Conservation (phyloP, 2,113 vertebrate genomes). For the Syrmaticus mikado region DNA sequence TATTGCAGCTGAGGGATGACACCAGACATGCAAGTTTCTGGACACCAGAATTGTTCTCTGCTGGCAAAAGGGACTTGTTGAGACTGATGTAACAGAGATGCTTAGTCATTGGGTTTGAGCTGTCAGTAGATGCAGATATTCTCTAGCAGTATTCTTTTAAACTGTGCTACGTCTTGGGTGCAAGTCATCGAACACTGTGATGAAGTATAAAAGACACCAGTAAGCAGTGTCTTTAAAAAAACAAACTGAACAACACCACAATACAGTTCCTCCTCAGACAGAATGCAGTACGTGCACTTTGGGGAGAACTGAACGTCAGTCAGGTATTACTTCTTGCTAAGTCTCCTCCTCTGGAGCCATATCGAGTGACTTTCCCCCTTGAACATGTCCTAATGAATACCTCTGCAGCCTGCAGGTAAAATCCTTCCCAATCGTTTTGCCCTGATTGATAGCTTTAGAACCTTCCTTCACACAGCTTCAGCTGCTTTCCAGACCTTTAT, state of each 20-base stretch:
- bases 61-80: background rate
- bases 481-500: slow-evolving; percentile 37
- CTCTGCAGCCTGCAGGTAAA: slow-evolving; percentile 53
- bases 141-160: background rate
- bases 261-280: background rate
- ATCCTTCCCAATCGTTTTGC: background rate
- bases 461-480: background rate
- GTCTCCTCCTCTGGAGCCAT: slow-evolving; percentile 17
- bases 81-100: background rate
- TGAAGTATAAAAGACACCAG: background rate
- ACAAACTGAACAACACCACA: background rate
- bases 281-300: background rate
- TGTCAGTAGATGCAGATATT: background rate
- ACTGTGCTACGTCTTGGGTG: background rate
- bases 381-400: background rate
- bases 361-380: slow-evolving; percentile 1
- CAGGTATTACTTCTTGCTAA: background rate
- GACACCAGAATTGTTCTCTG: background rate
- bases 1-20: background rate
- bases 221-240: background rate
- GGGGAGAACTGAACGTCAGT: background rate
- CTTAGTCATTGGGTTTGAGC: background rate
- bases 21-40: background rate
- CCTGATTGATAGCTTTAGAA: slow-evolving; percentile 32
- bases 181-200: background rate